phyloP scores from a whole-genome alignment of 2,113 vertebrate species.

The Asarcornis scutulata region DNA sequence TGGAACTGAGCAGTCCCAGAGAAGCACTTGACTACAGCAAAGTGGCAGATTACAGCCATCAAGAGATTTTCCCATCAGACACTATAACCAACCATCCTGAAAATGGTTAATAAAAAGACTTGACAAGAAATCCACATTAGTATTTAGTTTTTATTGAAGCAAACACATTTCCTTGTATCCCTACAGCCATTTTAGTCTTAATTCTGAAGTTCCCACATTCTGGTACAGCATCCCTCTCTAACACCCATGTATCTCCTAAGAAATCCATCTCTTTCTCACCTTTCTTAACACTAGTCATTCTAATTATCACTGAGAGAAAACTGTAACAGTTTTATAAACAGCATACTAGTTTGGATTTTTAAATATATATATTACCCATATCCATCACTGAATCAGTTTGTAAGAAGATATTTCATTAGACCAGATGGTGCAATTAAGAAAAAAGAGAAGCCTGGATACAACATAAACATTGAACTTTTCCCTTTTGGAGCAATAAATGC shows the following conservation, averaged over 20 bases:
- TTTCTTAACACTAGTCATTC: not conserved
- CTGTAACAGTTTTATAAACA: not conserved
- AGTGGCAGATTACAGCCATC: conserved; percentile 2
- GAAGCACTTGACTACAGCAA: not conserved
- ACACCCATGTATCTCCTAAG: not conserved
- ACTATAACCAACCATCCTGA: not conserved
- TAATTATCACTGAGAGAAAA: not conserved
- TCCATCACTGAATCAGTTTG: not conserved
- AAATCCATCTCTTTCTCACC: not conserved
- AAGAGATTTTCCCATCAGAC: not conserved
- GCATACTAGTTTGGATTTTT: not conserved
- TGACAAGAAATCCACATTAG: conserved; percentile 12
- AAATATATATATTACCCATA: not conserved
- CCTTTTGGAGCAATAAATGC: not conserved
- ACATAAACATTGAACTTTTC: not conserved
- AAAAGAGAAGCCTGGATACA: not conserved
- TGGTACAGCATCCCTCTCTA: not conserved
- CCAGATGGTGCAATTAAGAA: conserved; percentile 17
- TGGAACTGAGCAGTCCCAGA: not conserved
- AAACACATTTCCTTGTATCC: not conserved
- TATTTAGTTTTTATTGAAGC: not conserved
- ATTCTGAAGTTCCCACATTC: not conserved
- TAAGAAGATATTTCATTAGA: conserved; percentile 21
- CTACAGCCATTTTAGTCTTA: not conserved
- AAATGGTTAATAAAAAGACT: not conserved